These are phyloP conservation scores for Tenthredo amoena DNA, from an alignment of 2,888 invertebrate genomes.

Conservation along the genomic window DNA sequence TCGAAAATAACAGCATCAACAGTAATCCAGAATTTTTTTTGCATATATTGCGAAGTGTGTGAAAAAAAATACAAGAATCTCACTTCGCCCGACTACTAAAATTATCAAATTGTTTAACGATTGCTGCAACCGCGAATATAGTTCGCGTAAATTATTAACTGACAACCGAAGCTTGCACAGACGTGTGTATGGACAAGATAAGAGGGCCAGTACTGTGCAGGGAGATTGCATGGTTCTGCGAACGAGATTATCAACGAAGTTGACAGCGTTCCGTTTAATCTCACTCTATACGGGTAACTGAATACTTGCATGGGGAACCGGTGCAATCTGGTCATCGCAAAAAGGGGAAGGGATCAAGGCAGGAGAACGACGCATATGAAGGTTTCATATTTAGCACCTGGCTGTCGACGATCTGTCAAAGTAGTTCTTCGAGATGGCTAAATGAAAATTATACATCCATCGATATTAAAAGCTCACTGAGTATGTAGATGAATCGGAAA, in stretches of 20 bases:
- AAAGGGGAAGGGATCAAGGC: background rate
- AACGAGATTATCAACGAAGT: conserved; percentile 23
- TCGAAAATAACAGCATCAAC: background rate
- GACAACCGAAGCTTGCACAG: conserved; percentile 20
- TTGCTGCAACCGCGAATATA: background rate
- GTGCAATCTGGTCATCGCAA: background rate
- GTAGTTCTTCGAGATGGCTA: background rate
- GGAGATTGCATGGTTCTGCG: conserved; percentile 24
- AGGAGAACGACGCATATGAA: background rate
- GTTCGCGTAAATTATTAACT: conserved; percentile 30
- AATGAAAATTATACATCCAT: background rate
- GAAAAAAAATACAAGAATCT: background rate
- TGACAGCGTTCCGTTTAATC: conserved; percentile 27
- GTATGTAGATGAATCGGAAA: background rate
- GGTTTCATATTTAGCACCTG: conserved; percentile 12
- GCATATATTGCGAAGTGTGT: background rate
- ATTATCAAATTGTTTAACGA: background rate
- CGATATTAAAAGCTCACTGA: background rate
- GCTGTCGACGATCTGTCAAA: background rate
- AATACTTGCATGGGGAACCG: background rate
- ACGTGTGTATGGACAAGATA: conserved; percentile 36
- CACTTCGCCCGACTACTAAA: background rate
- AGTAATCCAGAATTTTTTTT: background rate
- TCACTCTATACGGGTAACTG: conserved; percentile 12
- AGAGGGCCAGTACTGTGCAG: background rate